Evolutionary conservation across 2,888 invertebrate species (phyloP).

Genomic region (Trilocha varians): DNA sequence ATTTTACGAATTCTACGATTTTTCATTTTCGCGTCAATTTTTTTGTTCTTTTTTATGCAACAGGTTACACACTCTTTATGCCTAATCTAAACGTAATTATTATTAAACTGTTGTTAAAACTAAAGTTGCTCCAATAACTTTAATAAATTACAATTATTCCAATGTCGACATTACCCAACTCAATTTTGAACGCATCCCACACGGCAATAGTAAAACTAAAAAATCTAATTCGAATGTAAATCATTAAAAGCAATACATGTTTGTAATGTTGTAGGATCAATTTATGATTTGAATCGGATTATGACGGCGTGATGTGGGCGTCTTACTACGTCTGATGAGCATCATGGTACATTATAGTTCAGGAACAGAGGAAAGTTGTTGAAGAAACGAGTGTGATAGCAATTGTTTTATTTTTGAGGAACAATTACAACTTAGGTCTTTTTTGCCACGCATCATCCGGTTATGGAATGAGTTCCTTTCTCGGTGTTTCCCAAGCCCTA

Average conservation of each 20-base stretch:
- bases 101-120: too few species aligned
- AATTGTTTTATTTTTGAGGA: neutral
- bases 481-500: too few species aligned
- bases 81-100: too few species aligned
- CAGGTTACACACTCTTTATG: too few species aligned
- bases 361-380: neutral
- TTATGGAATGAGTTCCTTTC: too few species aligned
- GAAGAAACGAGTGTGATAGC: neutral
- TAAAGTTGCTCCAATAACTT: too few species aligned
- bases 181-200: neutral
- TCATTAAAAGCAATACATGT: slow-evolving; percentile 10
- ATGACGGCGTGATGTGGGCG: slow-evolving; percentile 31
- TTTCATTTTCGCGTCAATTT: too few species aligned
- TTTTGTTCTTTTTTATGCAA: too few species aligned
- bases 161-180: too few species aligned
- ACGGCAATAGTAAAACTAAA: neutral
- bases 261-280: slow-evolving; percentile 37
- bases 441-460: too few species aligned
- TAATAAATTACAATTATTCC: neutral
- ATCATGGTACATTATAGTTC: neutral
- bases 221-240: neutral
- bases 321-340: slow-evolving; percentile 1
- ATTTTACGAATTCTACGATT: too few species aligned
- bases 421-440: too few species aligned
- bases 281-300: slow-evolving; percentile 39